Evolutionary conservation across 2,888 invertebrate species (phyloP).

Genomic region (Chrysolina oricalcia): DNA sequence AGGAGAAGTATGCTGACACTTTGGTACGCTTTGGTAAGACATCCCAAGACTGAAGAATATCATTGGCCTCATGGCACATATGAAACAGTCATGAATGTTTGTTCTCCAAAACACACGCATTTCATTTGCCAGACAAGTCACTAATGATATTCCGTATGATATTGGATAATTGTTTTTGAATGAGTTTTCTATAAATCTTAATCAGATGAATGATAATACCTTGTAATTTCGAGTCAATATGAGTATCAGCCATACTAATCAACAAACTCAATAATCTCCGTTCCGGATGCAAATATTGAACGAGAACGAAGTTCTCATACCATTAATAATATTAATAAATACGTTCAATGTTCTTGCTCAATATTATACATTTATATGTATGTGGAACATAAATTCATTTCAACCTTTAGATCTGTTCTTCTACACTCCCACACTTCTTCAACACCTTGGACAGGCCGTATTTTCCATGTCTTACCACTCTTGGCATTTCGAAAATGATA

Average conservation of each 20-base stretch:
- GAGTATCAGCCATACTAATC: background rate
- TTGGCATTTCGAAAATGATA: too few species aligned
- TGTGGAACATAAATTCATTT: too few species aligned
- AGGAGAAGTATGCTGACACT: constrained; percentile 25
- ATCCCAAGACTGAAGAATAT: constrained; percentile 28
- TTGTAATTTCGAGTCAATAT: too few species aligned
- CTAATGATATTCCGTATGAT: background rate
- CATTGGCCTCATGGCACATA: constrained; percentile 28
- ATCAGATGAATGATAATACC: background rate
- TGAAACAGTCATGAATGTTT: constrained; percentile 31
- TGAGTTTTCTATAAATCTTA: background rate
- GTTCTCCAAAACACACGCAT: background rate
- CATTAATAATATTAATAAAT: too few species aligned
- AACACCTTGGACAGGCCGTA: too few species aligned
- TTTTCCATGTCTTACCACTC: too few species aligned
- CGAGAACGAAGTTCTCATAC: too few species aligned
- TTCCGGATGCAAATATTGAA: background rate
- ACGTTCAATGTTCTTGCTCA: too few species aligned
- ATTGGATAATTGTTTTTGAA: background rate
- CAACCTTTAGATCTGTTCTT: too few species aligned
- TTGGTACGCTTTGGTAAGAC: constrained; percentile 16
- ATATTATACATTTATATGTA: too few species aligned
- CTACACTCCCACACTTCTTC: too few species aligned
- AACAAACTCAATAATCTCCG: background rate
- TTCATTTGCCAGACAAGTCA: background rate